A percentile compares a stretch with the other conserved stretches of the same genome.
Conservation (phyloP, 1,140 invertebrate genomes). For the Brachionus rotundiformis region DNA sequence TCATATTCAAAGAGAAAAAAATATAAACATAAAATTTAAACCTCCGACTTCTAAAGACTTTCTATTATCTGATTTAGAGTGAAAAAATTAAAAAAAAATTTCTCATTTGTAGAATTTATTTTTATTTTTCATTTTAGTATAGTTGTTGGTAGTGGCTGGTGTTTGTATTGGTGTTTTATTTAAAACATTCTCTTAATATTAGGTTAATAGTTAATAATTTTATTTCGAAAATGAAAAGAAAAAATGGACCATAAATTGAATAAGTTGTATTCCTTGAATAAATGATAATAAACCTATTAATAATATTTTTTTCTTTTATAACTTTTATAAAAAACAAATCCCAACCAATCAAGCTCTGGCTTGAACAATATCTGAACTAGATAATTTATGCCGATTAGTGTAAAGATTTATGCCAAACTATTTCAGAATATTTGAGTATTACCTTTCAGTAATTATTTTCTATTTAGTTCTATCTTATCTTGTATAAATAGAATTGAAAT, state of each 20-base stretch:
- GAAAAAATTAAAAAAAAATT: too few species aligned
- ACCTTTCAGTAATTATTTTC: background rate
- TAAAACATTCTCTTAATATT: background rate
- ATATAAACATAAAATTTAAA: background rate
- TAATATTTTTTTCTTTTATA: background rate
- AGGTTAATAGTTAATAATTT: background rate
- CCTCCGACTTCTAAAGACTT: slow-evolving; percentile 23
- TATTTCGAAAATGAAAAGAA: too few species aligned
- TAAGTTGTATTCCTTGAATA: background rate
- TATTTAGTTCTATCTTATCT: background rate
- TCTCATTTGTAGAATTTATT: too few species aligned
- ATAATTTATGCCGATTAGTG: background rate
- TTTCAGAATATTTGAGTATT: background rate
- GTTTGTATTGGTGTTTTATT: background rate
- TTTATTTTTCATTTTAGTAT: too few species aligned
- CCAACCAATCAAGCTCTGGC: background rate
- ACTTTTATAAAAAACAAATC: background rate
- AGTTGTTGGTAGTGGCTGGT: too few species aligned
- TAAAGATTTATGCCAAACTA: too few species aligned
- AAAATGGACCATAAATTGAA: slow-evolving; percentile 23
- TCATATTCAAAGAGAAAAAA: slow-evolving; percentile 7
- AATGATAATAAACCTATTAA: background rate
- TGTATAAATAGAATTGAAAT: slow-evolving; percentile 37
- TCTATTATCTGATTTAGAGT: background rate
- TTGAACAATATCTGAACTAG: background rate